Base-by-base conservation (phyloP, 2,888 invertebrate genomes). In the Teinopalpus imperialis region DNA sequence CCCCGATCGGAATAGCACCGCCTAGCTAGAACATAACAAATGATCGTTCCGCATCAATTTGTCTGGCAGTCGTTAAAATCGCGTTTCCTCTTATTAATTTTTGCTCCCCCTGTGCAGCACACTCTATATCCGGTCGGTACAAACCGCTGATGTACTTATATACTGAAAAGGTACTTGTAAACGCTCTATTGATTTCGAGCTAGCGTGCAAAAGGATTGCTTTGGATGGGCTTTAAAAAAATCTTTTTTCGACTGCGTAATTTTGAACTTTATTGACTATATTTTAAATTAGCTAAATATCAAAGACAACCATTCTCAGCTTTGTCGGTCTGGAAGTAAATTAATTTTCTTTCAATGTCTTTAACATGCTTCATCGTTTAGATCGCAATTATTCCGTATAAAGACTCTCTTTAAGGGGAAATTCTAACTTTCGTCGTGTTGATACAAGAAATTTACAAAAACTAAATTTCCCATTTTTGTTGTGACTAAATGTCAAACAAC, bases 11-110 rank as follows among this genome's bases (percentile, higher is more conserved):
- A 77, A 75, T 74, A 74, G 48, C 42, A 45, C 61, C 45, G 13
- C 57, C 27, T 65, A 65, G 59, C 69, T 70, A 65, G 66, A 75
- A 70, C 67, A 63, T 74, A 73, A 81, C 79, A 81, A 81, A 80
- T 75, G 80, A 79, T 77, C 77, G 74, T 75, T 78, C 78, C 71
- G 62, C 74, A 66, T 78, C 80, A 79, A 81, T 80, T 80, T 77
- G 74, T 57, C 55, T 54, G 51, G 44, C 53, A 53, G 50, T 61
- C 60, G 59, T 63, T 60, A 64, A 64, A 60, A 59, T 56, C 56
- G 49, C 52, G 55, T 61, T 57, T 55, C 61, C 59, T 57, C 54
- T 54, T 62, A 63, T 61, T 63, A 85, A 85, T 86, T 81, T 82
- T 69, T 74, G 74, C 70, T 34, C 48, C 37, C 43, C 54, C 47